These are phyloP conservation scores for Amblyjoppa proteus DNA, from an alignment of 2,888 invertebrate species.

Conservation along the genomic window DNA sequence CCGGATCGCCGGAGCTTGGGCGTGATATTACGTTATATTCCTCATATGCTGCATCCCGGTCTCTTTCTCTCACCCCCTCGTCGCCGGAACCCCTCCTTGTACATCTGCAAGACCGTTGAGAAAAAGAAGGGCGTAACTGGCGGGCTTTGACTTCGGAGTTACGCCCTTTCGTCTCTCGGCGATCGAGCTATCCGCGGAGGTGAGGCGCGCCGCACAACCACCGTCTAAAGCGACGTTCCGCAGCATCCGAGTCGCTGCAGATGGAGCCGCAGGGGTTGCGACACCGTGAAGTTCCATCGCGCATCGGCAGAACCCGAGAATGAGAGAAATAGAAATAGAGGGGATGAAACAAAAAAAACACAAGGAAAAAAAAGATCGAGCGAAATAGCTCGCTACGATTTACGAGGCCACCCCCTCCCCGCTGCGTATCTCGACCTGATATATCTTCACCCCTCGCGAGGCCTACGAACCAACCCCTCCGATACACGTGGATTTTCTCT, in stretches of 20 bases:
- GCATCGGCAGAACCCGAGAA: not conserved
- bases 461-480: not conserved
- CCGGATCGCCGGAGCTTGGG: slow-evolving; percentile 67
- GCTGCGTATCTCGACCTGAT: slow-evolving; percentile 9
- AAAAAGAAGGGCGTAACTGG: too few species aligned
- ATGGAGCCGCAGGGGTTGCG: slow-evolving; percentile 57
- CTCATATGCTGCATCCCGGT: slow-evolving; percentile 73
- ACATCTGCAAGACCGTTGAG: not conserved
- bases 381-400: slow-evolving; percentile 48
- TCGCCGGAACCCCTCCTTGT: slow-evolving; percentile 36
- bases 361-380: slow-evolving; percentile 25
- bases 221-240: slow-evolving; percentile 27
- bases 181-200: not conserved
- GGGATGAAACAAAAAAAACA: not conserved
- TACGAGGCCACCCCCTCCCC: slow-evolving; percentile 31
- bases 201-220: slow-evolving; percentile 23
- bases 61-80: slow-evolving; percentile 49
- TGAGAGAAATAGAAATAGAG: slow-evolving; percentile 42
- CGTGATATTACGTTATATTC: slow-evolving; percentile 79
- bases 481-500: slow-evolving; percentile 6
- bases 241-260: slow-evolving; percentile 46
- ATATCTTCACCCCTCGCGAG: slow-evolving; percentile 36
- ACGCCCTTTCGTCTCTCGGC: too few species aligned
- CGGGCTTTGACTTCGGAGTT: too few species aligned
- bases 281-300: slow-evolving; percentile 45